Evolutionary conservation across 2,113 vertebrate genomes (phyloP).

Genomic region (Orientallactaga bullata): DNA sequence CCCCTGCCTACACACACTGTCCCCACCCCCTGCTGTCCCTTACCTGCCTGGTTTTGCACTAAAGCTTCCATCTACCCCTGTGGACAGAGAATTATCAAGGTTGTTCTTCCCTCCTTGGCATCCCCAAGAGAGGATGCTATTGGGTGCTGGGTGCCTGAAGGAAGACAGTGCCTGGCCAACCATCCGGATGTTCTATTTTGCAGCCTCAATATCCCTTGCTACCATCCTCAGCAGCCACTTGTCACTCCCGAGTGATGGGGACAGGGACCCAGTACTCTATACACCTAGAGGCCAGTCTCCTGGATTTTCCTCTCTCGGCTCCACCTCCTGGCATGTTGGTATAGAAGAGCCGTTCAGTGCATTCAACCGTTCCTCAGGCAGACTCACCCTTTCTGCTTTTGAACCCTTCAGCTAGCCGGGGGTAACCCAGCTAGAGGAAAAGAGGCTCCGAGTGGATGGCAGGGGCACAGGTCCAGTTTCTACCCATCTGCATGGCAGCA

Average conservation of each 20-base stretch:
- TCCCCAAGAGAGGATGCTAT: background rate
- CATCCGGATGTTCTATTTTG: background rate
- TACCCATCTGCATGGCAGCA: background rate
- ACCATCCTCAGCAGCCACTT: no score
- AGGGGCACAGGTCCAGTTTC: background rate
- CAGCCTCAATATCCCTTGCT: background rate
- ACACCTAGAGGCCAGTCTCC: background rate
- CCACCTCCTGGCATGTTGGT: background rate
- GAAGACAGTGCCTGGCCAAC: background rate
- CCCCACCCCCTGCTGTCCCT: background rate
- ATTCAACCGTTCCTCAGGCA: background rate
- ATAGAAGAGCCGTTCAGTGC: background rate
- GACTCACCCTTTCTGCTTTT: background rate
- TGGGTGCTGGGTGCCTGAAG: background rate
- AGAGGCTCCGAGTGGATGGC: background rate
- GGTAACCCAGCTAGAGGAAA: background rate
- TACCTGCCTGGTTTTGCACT: background rate
- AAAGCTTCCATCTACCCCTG: background rate
- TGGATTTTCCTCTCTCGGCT: background rate
- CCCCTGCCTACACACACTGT: no score
- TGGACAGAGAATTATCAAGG: background rate
- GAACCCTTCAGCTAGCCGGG: background rate
- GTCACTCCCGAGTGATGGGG: background rate
- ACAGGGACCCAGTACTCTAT: background rate
- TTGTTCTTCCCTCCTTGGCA: background rate